A percentile compares a stretch with the other conserved stretches of the same genome.
Conservation (phyloP, 2,113 vertebrate genomes). For the Sphyrna mokarran region DNA sequence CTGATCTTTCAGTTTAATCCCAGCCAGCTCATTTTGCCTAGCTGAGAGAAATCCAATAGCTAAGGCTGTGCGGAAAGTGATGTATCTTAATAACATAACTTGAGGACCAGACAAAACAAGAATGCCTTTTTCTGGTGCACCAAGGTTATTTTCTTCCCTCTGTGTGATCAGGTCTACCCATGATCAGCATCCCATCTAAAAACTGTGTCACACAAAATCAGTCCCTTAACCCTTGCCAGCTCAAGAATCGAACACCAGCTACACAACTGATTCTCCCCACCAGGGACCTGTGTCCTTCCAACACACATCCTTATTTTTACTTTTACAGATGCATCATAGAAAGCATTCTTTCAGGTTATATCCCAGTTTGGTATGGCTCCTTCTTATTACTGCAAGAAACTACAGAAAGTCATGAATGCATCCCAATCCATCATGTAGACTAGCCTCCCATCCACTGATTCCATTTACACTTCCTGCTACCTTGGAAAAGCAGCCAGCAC, state of each 20-base stretch:
- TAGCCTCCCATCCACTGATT: too few relatives aligned
- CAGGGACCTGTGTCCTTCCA: too few relatives aligned
- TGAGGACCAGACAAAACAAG: not conserved
- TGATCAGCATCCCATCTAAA: not conserved
- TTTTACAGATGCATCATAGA: too few relatives aligned
- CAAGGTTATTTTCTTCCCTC: not conserved
- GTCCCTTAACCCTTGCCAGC: not conserved
- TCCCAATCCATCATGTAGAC: too few relatives aligned
- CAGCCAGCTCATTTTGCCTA: not conserved
- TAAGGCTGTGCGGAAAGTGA: not conserved
- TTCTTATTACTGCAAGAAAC: too few relatives aligned
- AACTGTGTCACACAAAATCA: not conserved
- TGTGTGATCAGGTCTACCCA: not conserved
- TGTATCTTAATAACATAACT: not conserved
- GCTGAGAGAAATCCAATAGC: not conserved
- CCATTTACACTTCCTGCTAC: too few relatives aligned
- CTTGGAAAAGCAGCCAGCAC: too few relatives aligned
- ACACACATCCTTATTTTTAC: too few relatives aligned
- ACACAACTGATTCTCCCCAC: not conserved
- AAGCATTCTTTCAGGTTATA: too few relatives aligned
- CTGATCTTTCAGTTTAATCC: not conserved
- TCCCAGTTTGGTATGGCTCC: too few relatives aligned
- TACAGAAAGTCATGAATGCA: too few relatives aligned
- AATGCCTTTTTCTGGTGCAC: not conserved
- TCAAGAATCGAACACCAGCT: not conserved